Base-by-base conservation (phyloP, 2,888 invertebrate species). In the Eilema sororculum region DNA sequence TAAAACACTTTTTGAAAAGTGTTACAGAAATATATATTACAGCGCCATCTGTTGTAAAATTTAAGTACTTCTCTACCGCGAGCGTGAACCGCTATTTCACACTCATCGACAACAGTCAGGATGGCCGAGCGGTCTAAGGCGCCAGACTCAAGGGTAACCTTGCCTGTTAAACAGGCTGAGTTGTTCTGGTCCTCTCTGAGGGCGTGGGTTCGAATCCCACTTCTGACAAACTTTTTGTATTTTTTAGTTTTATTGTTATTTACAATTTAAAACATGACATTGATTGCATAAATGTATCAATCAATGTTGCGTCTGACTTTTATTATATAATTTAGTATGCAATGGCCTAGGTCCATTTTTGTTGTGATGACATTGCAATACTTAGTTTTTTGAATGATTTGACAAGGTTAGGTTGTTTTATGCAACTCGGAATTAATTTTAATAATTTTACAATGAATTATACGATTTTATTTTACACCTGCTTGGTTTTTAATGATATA, bases 111-210 rank as follows among this genome's bases (percentile, higher is more conserved):
- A 87, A 24, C 64, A 74, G 97, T 97, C 97, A 97, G 97, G 97
- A 97, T 97, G 97, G 97, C 97, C 97, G 97, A 97, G 97, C 97
- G 97, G 97, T 97, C 97, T 97, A 98, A 98, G 97, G 97, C 97
- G 97, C 95, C 95, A 95, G 95, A 95, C 95, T 95, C 95, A 94
- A 95, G 95, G 95, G 8, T 89, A 82, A 67, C 94, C 93, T 93
- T 91, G 89, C 92, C 91, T 87, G 97, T 97, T 2, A 96, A 96
- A 96, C 97, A 96, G 97, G 97, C 96, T 96, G 93, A 94, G 94
- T 85, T 92, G 90, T 95, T 95, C 94, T 95, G 97, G 97, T 97
- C 97, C 96, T 96, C 96, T 96, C 96, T 97, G 96, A 96, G 96
- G 97, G 97, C 97, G 97, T 97, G 97, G 97, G 97, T 97, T 97